Base-by-base conservation (phyloP, 2,797 vertebrate genomes). In the Syngnathus rostellatus region DNA sequence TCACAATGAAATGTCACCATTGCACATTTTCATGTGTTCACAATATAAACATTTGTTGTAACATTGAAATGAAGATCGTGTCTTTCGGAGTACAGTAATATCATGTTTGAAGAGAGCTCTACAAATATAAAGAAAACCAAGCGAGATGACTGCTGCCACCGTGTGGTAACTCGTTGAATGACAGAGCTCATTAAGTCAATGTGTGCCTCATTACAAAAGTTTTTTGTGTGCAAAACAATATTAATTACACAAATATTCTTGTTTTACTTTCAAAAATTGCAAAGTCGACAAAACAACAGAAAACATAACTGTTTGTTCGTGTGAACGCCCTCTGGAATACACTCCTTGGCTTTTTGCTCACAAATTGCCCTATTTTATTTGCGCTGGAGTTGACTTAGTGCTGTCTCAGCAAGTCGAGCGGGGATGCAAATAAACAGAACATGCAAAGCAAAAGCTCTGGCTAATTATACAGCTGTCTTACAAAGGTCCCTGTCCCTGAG, bases 281-380 rank as follows among this genome's bases (percentile, higher is more conserved):
- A 83, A 83, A 84, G 79, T 86, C 87, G 79, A 87, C 80, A 86
- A 84, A 41, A 1, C 19, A 58, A 70, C 64, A 54, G 67, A 81
- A 66, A 80, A 68, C 69, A 85, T 83, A 88, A 74, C 68, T 12
- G 72, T 79, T 83, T 71, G 74, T 84, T 85, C 68, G 82, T 83
- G 53, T 83, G 79, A 81, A 86, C 66, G 70, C 84, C 84, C 73
- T 6, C 73, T 74, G 87, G 87, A 83, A 85, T 80, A 68, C 81
- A 67, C 81, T 80, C 66, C 84, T 80, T 88, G 81, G 81, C 86
- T 88, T 88, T 92, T 90, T 90, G 89, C 90, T 91, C 90, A 90
- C 88, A 92, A 91, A 92, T 90, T 92, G 88, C 84, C 85, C 89
- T 90, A 89, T 89, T 90, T 91, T 86, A 81, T 80, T 73, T 83